phyloP scores from a whole-genome alignment of 37 sponge, comb jelly and placozoan species.

The Haliclona indistincta region DNA sequence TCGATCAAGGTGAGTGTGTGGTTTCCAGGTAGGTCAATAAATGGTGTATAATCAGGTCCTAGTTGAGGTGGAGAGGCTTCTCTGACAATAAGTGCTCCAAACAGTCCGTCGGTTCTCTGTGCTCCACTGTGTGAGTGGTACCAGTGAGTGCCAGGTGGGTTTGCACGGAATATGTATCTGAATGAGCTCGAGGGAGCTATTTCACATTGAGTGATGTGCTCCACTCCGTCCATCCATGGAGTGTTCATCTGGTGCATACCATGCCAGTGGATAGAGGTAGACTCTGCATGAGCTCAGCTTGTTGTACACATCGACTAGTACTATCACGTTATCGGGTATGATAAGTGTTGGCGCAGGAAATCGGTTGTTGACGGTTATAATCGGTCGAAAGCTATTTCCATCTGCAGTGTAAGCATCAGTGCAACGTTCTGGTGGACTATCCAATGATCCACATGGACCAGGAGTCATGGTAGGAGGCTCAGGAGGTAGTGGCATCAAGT shows the following conservation, averaged over 20 bases:
- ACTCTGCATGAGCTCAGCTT: conserved; percentile 20
- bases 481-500: too few species aligned
- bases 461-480: too few species aligned
- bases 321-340: conserved; percentile 15
- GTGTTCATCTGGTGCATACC: conserved; percentile 46
- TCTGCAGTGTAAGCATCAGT: too few species aligned
- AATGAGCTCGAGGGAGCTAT: conserved; percentile 15
- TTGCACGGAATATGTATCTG: conserved; percentile 33
- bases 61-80: conserved; percentile 11
- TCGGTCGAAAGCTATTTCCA: conserved; percentile 20
- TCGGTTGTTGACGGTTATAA: conserved; percentile 34
- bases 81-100: conserved; percentile 65
- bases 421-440: too few species aligned
- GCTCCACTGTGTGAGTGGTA: conserved; percentile 67
- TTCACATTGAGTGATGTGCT: conserved; percentile 46
- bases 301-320: conserved; percentile 46
- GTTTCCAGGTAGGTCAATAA: conserved; percentile 44
- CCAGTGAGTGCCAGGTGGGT: conserved; percentile 64
- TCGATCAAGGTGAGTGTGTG: conserved; percentile 76
- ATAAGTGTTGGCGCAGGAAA: conserved; percentile 56
- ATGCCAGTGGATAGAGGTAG: conserved; percentile 69
- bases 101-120: conserved; percentile 64
- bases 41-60: too few species aligned
- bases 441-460: too few species aligned
- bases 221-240: conserved; percentile 69